These are phyloP conservation scores for Gorsachius magnificus DNA, from an alignment of 2,797 vertebrate genomes.

Conservation along the genomic window DNA sequence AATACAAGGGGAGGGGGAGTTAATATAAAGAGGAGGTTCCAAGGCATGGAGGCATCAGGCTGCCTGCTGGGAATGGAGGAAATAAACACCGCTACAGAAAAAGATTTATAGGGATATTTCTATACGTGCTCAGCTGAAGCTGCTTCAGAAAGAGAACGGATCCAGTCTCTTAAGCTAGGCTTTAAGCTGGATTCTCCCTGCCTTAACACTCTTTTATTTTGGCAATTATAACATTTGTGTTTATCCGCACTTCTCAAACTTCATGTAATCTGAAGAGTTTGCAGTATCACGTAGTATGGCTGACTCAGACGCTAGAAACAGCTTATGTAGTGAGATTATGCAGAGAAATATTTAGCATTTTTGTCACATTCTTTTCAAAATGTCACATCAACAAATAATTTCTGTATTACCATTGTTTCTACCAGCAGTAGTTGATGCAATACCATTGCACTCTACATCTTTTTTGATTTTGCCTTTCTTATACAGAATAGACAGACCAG, in stretches of 20 bases:
- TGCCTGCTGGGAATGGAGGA: background rate
- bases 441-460: background rate
- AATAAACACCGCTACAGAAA: background rate
- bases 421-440: background rate
- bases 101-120: constrained; percentile 1
- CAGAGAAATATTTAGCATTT: background rate
- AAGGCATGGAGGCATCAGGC: background rate
- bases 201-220: constrained; percentile 50
- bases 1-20: background rate
- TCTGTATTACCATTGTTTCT: background rate
- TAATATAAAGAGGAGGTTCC: background rate
- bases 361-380: constrained; percentile 15
- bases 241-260: constrained; percentile 39
- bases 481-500: background rate
- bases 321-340: background rate
- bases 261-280: constrained; percentile 22
- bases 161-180: background rate
- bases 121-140: background rate
- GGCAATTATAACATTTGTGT: constrained; percentile 55
- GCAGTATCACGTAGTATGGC: background rate
- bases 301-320: constrained; percentile 15
- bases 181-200: constrained; percentile 24
- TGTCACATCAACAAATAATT: constrained; percentile 19
- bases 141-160: background rate
- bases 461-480: background rate